A percentile compares a stretch with the other conserved stretches of the same genome.
These are phyloP conservation scores for Ictalurus furcatus DNA, from an alignment of 2,113 vertebrate genomes.

Conservation along the genomic window DNA sequence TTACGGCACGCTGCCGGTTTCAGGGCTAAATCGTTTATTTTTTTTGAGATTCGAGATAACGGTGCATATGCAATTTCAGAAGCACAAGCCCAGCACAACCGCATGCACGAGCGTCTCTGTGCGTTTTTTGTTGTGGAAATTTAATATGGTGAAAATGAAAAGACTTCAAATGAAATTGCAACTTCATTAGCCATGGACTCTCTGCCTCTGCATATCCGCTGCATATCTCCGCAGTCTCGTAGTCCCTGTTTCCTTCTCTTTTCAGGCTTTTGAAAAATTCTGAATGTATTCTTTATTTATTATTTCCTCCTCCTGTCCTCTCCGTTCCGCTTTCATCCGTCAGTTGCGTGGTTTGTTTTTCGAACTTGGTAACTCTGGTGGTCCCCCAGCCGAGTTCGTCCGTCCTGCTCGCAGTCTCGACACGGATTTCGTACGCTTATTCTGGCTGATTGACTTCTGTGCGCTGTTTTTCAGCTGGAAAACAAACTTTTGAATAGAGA, in stretches of 20 bases:
- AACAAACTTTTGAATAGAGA: not conserved
- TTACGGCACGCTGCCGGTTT: slow-evolving; percentile 19
- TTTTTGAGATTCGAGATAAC: slow-evolving; percentile 33
- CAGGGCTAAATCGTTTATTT: slow-evolving; percentile 1
- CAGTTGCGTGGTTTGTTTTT: not conserved
- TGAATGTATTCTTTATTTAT: not conserved
- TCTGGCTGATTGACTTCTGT: not conserved
- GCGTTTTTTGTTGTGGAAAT: slow-evolving; percentile 32
- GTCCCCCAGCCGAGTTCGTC: not conserved
- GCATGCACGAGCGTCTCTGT: not conserved
- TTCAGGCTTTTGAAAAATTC: not conserved
- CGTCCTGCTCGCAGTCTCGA: not conserved
- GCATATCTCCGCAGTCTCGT: not conserved
- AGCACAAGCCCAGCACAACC: slow-evolving; percentile 47
- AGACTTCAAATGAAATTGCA: slow-evolving; percentile 7
- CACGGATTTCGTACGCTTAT: not conserved
- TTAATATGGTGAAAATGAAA: slow-evolving; percentile 12
- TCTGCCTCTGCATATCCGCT: not conserved
- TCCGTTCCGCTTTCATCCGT: slow-evolving; percentile 9
- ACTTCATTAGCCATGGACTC: slow-evolving; percentile 24
- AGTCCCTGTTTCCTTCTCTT: not conserved
- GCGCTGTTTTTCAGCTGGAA: not conserved
- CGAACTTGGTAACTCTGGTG: not conserved
- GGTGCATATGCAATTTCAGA: slow-evolving; percentile 46
- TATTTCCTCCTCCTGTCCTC: too few species aligned